A percentile compares a stretch with the other conserved stretches of the same genome.
These are phyloP conservation scores for Spodoptera picta DNA, from an alignment of 2,888 invertebrate genomes.

Conservation along the genomic window DNA sequence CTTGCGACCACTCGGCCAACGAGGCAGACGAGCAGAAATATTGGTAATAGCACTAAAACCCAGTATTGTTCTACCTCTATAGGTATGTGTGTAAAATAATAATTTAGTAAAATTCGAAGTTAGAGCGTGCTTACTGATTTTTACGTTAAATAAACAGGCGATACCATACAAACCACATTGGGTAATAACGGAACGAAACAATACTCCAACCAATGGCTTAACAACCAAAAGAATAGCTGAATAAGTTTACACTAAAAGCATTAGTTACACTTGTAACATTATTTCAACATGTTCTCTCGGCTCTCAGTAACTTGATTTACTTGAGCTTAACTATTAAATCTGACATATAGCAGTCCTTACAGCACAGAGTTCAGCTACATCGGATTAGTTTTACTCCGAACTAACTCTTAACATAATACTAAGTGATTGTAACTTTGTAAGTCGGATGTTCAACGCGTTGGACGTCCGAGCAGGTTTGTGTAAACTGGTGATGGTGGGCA, in stretches of 20 bases:
- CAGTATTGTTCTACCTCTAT: no score
- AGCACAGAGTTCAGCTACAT: conserved; percentile 15
- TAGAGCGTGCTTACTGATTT: no score
- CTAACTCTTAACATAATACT: conserved; percentile 14
- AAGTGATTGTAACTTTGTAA: conserved; percentile 11
- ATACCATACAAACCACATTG: no score
- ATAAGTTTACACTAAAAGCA: conserved; percentile 43
- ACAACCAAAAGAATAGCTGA: conserved; percentile 23
- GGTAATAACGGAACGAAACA: no score
- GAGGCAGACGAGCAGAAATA: no score
- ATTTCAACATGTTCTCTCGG: conserved; percentile 25
- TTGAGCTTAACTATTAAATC: conserved; percentile 41
- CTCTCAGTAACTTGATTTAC: conserved; percentile 41
- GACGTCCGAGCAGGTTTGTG: no score
- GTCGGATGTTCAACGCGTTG: neutral
- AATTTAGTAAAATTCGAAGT: no score
- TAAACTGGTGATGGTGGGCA: no score
- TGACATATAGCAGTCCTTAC: conserved; percentile 29
- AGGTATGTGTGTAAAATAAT: no score
- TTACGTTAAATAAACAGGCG: no score
- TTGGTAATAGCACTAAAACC: no score
- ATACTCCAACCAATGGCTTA: neutral
- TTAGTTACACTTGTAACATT: conserved; percentile 37
- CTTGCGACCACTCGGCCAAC: no score
- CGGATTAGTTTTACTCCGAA: conserved; percentile 21